Base-by-base conservation (phyloP, 1,140 invertebrate genomes). In the Drosophila guanche region DNA sequence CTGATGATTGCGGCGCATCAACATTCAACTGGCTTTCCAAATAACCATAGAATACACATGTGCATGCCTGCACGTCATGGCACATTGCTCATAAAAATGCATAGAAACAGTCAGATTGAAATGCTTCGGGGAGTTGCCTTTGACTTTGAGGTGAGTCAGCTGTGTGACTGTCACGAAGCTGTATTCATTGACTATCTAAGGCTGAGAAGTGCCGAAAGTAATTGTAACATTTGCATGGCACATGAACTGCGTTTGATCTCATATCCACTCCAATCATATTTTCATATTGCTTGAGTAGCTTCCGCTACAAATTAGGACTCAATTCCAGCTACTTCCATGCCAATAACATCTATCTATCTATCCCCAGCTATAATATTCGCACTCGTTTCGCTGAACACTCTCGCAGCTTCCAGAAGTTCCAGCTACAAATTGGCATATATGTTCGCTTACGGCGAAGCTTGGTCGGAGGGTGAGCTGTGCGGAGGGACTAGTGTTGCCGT, bases 401-500 rank as follows among this genome's bases (percentile, higher is more conserved):
- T 67, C 61, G 65, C 65, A 68, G 22, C 67, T 54, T 12, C 50
- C 33, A 41, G 42, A 68, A 55, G 67, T 67, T 68, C 65, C 47
- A 55, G 25, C 62, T 67, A 68, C 73, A 76, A 76, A 76, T 76
- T 76, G 72, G 51, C 57, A 54, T 27, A 55, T 20, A 20, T 20
- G 16, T 20, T 20, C 16, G 16, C 65, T 79, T 75, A 42, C 48
- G 59, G 65, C 71, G 71, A 80, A 69, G 58, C 58, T 43, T 42
- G 33, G 60, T 7, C 6, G 5, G 41, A 52, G 23, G 27, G 43
- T 25, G 33, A 27, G 54, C 33, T 23, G 37, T 41, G 41, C 27
- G 33, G 61, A 67, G 54, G 48, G 57, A 73, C 58, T 83, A 65
- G 67, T 72, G 58, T 73, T 74, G 70, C 65, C 70, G 47, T 78